These are phyloP conservation scores for Alligator sinensis DNA, from an alignment of 2,113 vertebrate species.

Conservation along the genomic window DNA sequence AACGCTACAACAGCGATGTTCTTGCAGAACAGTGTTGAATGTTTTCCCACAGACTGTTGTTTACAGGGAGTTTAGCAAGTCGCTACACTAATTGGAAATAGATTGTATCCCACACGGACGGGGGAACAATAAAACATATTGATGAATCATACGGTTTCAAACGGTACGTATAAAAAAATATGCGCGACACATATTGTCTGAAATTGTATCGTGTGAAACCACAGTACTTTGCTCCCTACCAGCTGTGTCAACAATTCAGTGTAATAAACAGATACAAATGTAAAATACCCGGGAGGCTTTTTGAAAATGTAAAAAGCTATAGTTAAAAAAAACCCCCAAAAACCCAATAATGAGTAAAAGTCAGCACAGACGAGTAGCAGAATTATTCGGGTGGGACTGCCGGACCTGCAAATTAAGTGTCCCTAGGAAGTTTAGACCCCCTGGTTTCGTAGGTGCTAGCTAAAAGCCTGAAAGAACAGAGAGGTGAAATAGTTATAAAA, in stretches of 20 bases:
- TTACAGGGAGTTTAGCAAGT: slow-evolving; percentile 74
- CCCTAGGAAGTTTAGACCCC: background rate
- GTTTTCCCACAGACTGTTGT: slow-evolving; percentile 76
- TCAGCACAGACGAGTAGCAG: background rate
- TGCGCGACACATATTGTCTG: slow-evolving; percentile 71
- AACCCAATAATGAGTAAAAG: background rate
- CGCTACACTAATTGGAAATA: slow-evolving; percentile 73
- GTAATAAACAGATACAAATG: slow-evolving; percentile 66
- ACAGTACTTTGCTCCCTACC: slow-evolving; percentile 74
- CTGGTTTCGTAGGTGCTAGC: background rate
- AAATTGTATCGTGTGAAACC: slow-evolving; percentile 76
- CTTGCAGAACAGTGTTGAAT: slow-evolving; percentile 70
- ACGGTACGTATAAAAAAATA: slow-evolving; percentile 70
- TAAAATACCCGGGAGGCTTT: slow-evolving; percentile 59
- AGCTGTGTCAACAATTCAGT: slow-evolving; percentile 73
- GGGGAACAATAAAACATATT: slow-evolving; percentile 74
- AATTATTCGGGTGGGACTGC: background rate
- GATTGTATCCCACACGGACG: slow-evolving; percentile 70
- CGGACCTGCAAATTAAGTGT: background rate
- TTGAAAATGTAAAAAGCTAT: slow-evolving; percentile 36
- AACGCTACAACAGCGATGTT: slow-evolving; percentile 70
- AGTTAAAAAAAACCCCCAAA: background rate
- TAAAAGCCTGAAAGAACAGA: background rate
- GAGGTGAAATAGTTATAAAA: background rate
- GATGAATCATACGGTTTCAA: slow-evolving; percentile 76